A percentile compares a stretch with the other conserved stretches of the same genome.
Conservation (phyloP, 2,888 invertebrate genomes). For the Heteropelma amictum region DNA sequence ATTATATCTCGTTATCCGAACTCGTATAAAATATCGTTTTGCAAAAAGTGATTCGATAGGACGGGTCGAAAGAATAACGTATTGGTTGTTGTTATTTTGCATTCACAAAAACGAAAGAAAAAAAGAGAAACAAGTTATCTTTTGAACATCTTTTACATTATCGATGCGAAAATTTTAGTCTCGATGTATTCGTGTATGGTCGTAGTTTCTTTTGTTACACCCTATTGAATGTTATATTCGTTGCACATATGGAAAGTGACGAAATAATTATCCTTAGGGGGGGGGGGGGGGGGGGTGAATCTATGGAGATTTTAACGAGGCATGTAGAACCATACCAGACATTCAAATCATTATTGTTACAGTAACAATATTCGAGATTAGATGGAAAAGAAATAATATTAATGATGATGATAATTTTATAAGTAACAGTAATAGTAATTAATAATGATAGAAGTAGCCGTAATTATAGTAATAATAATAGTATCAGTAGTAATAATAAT, state of each 20-base stretch:
- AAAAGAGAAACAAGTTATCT: background rate
- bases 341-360: conserved; percentile 56
- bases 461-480: conserved; percentile 8
- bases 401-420: conserved; percentile 18
- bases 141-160: conserved; percentile 20
- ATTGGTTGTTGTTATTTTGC: conserved; percentile 17
- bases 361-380: conserved; percentile 57
- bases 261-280: too few relatives aligned
- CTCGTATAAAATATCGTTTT: conserved; percentile 69
- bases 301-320: conserved; percentile 59
- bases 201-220: too few relatives aligned
- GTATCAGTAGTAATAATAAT: conserved; percentile 13
- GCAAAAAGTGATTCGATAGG: conserved; percentile 61
- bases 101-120: background rate
- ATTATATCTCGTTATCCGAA: conserved; percentile 68
- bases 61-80: conserved; percentile 66
- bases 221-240: too few relatives aligned
- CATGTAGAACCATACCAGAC: conserved; percentile 71
- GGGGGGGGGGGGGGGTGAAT: too few relatives aligned
- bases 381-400: conserved; percentile 46
- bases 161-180: background rate
- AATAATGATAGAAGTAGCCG: conserved; percentile 12
- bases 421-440: conserved; percentile 8
- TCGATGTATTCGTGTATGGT: background rate
- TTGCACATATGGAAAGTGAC: too few relatives aligned